Evolutionary conservation across 1,140 invertebrate genomes (phyloP).

Genomic region (Drosophila tristis): DNA sequence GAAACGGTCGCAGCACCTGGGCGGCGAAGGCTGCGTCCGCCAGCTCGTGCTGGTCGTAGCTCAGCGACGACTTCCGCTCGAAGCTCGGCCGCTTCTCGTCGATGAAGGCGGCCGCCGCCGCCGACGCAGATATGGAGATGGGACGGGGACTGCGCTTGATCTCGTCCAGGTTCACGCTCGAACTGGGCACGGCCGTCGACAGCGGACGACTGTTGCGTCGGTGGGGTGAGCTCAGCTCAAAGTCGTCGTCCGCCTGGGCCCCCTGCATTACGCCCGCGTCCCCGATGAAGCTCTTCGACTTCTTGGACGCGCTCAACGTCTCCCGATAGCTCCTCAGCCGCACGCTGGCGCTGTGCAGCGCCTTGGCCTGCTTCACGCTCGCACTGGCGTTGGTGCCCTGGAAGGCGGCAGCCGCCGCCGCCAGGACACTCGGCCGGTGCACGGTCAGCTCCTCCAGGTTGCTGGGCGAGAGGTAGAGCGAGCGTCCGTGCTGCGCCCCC

Average conservation of each 20-base stretch:
- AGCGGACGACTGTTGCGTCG: slow-evolving; percentile 83
- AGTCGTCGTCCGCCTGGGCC: slow-evolving; percentile 60
- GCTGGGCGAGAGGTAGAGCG: slow-evolving; percentile 80
- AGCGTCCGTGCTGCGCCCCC: slow-evolving; percentile 74
- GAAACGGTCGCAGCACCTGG: slow-evolving; percentile 78
- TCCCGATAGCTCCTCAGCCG: slow-evolving; percentile 79
- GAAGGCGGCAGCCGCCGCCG: slow-evolving; percentile 73
- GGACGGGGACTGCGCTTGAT: slow-evolving; percentile 81
- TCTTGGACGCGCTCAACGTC: slow-evolving; percentile 78
- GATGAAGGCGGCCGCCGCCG: slow-evolving; percentile 68
- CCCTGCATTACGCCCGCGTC: slow-evolving; percentile 49
- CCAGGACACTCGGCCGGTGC: slow-evolving; percentile 70
- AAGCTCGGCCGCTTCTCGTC: slow-evolving; percentile 83
- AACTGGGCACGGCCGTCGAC: slow-evolving; percentile 63
- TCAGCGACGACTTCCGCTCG: slow-evolving; percentile 76
- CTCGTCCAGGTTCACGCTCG: slow-evolving; percentile 66
- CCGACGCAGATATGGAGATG: slow-evolving; percentile 63
- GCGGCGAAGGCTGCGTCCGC: slow-evolving; percentile 76
- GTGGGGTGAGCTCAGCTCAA: slow-evolving; percentile 82
- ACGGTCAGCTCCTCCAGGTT: slow-evolving; percentile 78
- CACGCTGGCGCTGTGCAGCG: slow-evolving; percentile 80
- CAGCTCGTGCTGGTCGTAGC: slow-evolving; percentile 68
- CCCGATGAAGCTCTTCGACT: slow-evolving; percentile 84
- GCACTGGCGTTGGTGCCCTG: slow-evolving; percentile 82
- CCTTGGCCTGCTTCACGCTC: slow-evolving; percentile 81